phyloP scores from a whole-genome alignment of 2,888 invertebrate species.

The Drosophila demipolita region DNA sequence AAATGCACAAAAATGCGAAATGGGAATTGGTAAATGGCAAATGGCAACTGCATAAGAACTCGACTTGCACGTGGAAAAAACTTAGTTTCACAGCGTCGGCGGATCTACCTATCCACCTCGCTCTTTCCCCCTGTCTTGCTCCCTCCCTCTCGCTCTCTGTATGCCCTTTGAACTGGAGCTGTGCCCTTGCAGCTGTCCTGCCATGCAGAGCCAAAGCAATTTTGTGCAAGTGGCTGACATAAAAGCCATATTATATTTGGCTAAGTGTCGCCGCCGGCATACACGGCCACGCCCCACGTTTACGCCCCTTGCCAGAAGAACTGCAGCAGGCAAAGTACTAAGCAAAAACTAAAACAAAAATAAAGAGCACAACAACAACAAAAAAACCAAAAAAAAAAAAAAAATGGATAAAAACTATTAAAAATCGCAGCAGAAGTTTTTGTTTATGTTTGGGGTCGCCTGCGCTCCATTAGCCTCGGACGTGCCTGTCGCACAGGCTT shows the following conservation, averaged over 20 bases:
- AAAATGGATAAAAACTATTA: slow-evolving; percentile 63
- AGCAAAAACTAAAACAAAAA: slow-evolving; percentile 8
- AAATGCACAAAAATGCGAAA: slow-evolving; percentile 10
- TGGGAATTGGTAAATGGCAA: slow-evolving; percentile 8
- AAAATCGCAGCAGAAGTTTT: slow-evolving; percentile 75
- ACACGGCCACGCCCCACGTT: slow-evolving; percentile 33
- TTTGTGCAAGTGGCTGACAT: slow-evolving; percentile 78
- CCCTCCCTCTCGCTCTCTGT: neutral
- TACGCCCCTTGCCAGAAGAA: slow-evolving; percentile 4
- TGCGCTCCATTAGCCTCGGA: slow-evolving; percentile 75
- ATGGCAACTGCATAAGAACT: slow-evolving; percentile 35
- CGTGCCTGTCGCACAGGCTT: slow-evolving; percentile 55
- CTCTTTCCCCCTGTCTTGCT: neutral
- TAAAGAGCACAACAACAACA: neutral
- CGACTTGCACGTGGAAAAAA: slow-evolving; percentile 24
- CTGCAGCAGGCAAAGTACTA: slow-evolving; percentile 29
- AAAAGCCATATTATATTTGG: slow-evolving; percentile 79
- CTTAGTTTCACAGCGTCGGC: slow-evolving; percentile 20
- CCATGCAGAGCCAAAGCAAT: slow-evolving; percentile 60
- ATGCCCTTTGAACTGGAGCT: neutral
- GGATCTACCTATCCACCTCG: neutral
- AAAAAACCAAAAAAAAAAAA: slow-evolving; percentile 4
- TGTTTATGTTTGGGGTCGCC: slow-evolving; percentile 73
- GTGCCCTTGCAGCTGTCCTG: neutral
- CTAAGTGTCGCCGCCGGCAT: slow-evolving; percentile 75